Evolutionary conservation across 2,113 vertebrate species (phyloP).

Genomic region (Plecotus auritus): DNA sequence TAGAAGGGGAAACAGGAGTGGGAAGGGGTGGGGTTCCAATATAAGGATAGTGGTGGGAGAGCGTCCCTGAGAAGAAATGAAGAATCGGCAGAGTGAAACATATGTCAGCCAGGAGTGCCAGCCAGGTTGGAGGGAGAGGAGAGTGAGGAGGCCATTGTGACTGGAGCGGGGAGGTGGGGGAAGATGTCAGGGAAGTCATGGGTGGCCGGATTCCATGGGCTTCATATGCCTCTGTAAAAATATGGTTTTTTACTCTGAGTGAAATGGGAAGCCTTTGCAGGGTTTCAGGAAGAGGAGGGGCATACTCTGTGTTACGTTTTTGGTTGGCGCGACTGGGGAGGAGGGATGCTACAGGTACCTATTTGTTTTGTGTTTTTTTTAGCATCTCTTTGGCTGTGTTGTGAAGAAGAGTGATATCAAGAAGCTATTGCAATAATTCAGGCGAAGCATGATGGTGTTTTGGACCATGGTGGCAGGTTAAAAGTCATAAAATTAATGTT

Average conservation of each 20-base stretch:
- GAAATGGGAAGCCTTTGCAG: not conserved
- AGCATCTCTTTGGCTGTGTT: not conserved
- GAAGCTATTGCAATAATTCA: not conserved
- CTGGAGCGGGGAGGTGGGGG: not conserved
- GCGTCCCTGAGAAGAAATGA: not conserved
- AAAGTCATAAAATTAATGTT: not conserved
- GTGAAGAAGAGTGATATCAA: not conserved
- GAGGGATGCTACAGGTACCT: no score
- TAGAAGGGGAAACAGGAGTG: not conserved
- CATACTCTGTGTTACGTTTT: not conserved
- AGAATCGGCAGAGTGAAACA: not conserved
- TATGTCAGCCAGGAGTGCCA: not conserved
- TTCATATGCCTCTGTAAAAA: not conserved
- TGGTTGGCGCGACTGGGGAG: no score
- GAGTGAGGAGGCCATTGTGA: not conserved
- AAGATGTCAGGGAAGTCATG: not conserved
- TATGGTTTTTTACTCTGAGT: not conserved
- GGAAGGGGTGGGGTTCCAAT: not conserved
- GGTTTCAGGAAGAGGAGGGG: not conserved
- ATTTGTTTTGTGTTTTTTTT: not conserved
- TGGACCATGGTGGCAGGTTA: not conserved
- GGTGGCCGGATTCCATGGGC: not conserved
- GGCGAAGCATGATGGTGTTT: not conserved
- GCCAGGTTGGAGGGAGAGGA: not conserved
- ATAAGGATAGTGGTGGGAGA: not conserved